Evolutionary conservation across 2,797 vertebrate genomes (phyloP), one percentile per base, ranked within the genome.

Genomic region (Vultur gryphus): DNA sequence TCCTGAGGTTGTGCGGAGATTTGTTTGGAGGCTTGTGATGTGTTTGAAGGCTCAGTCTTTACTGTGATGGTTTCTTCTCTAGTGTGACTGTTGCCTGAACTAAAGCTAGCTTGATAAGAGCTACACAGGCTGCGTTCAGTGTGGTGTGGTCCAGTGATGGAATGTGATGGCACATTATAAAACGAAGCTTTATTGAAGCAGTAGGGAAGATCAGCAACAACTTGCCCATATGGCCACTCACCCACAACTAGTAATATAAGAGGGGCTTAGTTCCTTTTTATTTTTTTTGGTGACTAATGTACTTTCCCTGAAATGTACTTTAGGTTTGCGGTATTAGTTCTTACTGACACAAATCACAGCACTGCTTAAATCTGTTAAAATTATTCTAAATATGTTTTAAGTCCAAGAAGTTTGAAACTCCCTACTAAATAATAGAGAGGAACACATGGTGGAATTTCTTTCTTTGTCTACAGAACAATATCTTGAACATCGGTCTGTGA

Each of bases 211-310:
- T 54, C 9, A 69, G 17, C 46, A 88, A 25, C 16, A 80, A 46
- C 3, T 62, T 1, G 2, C 12, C 12, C 14, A 25, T 33, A 65
- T 16, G 9, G 24, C 0, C 0, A 73, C 11, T 69, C 10, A 17
- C 20, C 8, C 39, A 79, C 7, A 18, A 31, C 4, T 4, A 37
- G 5, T 52, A 46, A 49, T 33, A 49, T 35, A 5, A 55, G 48
- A 51, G 8, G 2, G 1, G 6, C 7, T 78, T 64, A 16, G 2
- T 57, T 75, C 23, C 17, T 52, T 67, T 66, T 11, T 5, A 0
- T 4, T 39, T 37, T 62, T 73, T 67, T 26, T 54, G 7, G 6
- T 76, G 43, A 70, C 7, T 48, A 35, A 35, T 24, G 4, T 69
- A 23, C 14, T 87, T 69, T 46, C 25, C 26, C 10, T 31, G 19